Conservation (phyloP, 2,888 invertebrate genomes). For the Pyrocoelia pectoralis region DNA sequence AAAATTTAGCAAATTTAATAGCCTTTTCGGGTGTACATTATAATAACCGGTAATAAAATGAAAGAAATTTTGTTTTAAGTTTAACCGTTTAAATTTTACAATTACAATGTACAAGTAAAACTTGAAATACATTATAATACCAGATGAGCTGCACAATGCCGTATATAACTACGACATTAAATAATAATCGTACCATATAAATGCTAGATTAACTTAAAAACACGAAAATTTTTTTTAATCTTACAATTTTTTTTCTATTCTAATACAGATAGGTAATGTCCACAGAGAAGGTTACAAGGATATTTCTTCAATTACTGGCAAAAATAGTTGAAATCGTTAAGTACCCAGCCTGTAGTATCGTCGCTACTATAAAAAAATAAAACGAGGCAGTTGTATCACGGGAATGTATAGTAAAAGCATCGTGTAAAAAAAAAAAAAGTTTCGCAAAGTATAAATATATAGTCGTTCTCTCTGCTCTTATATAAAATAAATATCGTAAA, state of each 20-base stretch:
- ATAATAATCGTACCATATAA: conserved; percentile 18
- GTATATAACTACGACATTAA: conserved; percentile 32
- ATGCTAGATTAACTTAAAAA: conserved; percentile 29
- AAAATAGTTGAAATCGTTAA: conserved; percentile 20
- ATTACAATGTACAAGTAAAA: conserved; percentile 33
- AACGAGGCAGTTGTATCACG: conserved; percentile 13
- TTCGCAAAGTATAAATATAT: background rate
- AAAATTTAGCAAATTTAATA: no score
- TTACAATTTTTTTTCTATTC: conserved; percentile 30
- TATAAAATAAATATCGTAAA: conserved; percentile 10
- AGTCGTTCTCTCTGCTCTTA: background rate
- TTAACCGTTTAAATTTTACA: conserved; percentile 51
- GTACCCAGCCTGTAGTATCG: conserved; percentile 26
- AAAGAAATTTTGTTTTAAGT: background rate
- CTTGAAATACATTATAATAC: conserved; percentile 30
- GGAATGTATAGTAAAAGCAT: conserved; percentile 17
- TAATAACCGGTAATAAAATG: no score
- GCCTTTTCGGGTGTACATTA: no score
- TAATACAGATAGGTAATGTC: conserved; percentile 37
- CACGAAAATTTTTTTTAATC: conserved; percentile 25
- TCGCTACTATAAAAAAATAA: conserved; percentile 12
- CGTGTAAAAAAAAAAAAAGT: background rate
- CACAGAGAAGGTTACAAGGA: conserved; percentile 34
- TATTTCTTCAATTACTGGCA: conserved; percentile 27
- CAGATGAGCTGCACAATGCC: conserved; percentile 18